A percentile compares a stretch with the other conserved stretches of the same genome.
Conservation (phyloP, 2,797 vertebrate genomes). For the Hemibagrus guttatus region DNA sequence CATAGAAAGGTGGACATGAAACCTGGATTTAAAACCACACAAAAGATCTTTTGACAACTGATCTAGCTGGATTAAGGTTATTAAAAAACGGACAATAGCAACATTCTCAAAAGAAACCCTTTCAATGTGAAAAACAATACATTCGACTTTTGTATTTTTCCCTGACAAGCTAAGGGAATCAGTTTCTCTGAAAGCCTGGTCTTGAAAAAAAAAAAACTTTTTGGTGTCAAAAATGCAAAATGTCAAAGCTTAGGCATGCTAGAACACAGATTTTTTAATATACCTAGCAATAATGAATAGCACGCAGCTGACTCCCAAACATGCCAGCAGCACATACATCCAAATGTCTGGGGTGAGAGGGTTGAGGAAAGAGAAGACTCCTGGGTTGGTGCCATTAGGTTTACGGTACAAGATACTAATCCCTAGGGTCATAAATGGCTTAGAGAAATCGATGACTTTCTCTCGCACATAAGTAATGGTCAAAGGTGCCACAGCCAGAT, state of each 20-base stretch:
- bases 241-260: too few relatives aligned
- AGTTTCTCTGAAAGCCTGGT: not conserved
- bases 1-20: not conserved
- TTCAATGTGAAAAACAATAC: not conserved
- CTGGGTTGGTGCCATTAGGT: constrained; percentile 95
- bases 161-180: not conserved
- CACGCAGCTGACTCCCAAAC: constrained; percentile 95
- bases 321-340: constrained; percentile 97
- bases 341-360: constrained; percentile 97
- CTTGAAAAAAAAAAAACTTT: not conserved
- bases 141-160: not conserved
- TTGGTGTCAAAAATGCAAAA: not conserved
- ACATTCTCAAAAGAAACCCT: not conserved
- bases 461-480: constrained; percentile 97
- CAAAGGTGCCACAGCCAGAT: constrained; percentile 92
- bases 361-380: constrained; percentile 96
- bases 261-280: not conserved
- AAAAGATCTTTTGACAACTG: not conserved
- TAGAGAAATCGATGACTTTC: constrained; percentile 97
- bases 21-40: not conserved
- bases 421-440: constrained; percentile 97
- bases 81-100: not conserved
- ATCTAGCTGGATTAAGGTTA: not conserved
- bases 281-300: constrained; percentile 98
- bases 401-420: constrained; percentile 97